These are phyloP conservation scores for Pseudococcus longispinus DNA, from an alignment of 2,888 invertebrate genomes.

Conservation along the genomic window DNA sequence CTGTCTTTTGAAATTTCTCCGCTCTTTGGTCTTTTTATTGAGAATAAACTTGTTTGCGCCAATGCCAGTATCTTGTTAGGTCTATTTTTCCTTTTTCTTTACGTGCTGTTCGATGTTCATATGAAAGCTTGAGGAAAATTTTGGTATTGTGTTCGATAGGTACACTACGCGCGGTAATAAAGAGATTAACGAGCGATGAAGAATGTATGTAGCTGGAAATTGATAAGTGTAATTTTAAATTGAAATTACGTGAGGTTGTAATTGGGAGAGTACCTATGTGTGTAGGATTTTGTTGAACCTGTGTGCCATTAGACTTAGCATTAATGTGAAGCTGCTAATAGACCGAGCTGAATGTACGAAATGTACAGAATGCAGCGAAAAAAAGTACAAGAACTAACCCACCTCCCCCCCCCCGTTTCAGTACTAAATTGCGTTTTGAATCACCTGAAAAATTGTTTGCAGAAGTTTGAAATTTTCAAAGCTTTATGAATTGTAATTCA, in stretches of 20 bases:
- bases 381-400: no score
- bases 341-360: background rate
- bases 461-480: no score
- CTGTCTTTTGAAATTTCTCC: slow-evolving; percentile 19
- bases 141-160: background rate
- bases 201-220: background rate
- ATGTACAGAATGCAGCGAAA: no score
- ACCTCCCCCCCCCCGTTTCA: no score
- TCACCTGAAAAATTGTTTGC: no score
- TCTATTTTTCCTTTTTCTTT: slow-evolving; percentile 3
- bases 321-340: background rate
- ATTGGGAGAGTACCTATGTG: background rate
- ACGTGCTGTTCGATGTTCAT: background rate
- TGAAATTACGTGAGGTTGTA: slow-evolving; percentile 15
- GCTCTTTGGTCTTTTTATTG: background rate
- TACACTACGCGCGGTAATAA: background rate
- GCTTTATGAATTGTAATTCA: no score
- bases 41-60: slow-evolving; percentile 37
- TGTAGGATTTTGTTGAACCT: background rate
- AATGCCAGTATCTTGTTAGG: background rate
- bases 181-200: slow-evolving; percentile 27
- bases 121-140: slow-evolving; percentile 32
- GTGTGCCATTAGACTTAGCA: no score
- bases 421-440: no score
- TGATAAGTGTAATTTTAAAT: slow-evolving; percentile 22